Base-by-base conservation (phyloP, 2,797 vertebrate species). In the Pseudochromis fuscus region DNA sequence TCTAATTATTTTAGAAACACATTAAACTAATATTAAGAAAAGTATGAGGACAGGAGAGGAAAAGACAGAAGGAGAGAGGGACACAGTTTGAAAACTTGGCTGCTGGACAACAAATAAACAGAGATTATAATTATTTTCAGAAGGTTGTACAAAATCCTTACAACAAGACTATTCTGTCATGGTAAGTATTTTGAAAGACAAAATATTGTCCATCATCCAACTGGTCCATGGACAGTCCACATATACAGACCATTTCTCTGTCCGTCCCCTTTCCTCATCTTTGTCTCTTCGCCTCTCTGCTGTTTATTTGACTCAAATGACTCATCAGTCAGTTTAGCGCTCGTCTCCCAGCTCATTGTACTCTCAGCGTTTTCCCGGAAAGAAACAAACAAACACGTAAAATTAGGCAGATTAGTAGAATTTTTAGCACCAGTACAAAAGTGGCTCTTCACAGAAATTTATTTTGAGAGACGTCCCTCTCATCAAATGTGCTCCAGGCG, bases 261-360 rank as follows among this genome's bases (percentile, higher is more conserved):
- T 24, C 7, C 23, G 8, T n/a, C 59, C 18, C 24, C 40, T n/a
- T 42, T 21, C 24, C 35, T 33, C 13, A 10, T 38, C 15, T 60
- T 23, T 65, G 27, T 51, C 37, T 35, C 46, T 61, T 25, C 10
- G 16, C 23, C 56, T 56, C 23, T 58, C 33, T 52, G 65, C 18
- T 77, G 57, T 77, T 77, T 77, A 58, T 75, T 45, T 56, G 55
- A 81, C 55, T 84, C 62, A 58, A 79, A 72, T 81, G 75, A 85
- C 45, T 82, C 81, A 83, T 82, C 73, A 21, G 56, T 81, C 66
- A 18, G 48, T n/a, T n/a, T 25, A 1, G 68, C 46, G 4, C 57
- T 64, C 23, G 8, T 77, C 49, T 73, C 59, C 44, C 23, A n/a
- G 38, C 61, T 68, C 69, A 57, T 44, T n/a, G 7, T 7, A 55